Evolutionary conservation across 2,797 vertebrate species (phyloP).

Genomic region (Buphagus erythrorhynchus): DNA sequence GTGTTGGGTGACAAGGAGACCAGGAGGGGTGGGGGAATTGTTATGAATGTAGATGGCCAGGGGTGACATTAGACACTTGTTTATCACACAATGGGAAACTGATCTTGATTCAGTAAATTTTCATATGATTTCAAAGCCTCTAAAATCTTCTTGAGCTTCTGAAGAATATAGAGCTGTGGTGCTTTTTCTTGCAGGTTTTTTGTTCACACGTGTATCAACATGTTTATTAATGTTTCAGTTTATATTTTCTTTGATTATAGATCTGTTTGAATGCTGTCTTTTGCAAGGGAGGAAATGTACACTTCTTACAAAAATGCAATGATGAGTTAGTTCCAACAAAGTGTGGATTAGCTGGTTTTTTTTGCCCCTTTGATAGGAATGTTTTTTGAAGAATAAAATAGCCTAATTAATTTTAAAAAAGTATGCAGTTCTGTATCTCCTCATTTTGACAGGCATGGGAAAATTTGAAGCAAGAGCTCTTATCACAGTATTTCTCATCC

Average conservation of each 20-base stretch:
- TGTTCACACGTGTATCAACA: background rate
- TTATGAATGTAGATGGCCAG: background rate
- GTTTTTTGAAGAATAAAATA: background rate
- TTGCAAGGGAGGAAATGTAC: background rate
- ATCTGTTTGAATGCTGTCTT: background rate
- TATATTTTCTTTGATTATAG: background rate
- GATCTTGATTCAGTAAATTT: background rate
- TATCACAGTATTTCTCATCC: background rate
- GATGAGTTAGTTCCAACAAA: background rate
- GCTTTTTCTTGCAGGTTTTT: background rate
- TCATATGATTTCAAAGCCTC: background rate
- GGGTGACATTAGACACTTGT: background rate
- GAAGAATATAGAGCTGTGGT: background rate
- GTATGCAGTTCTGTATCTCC: background rate
- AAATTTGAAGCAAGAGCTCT: background rate
- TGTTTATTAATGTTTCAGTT: background rate
- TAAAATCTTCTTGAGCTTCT: background rate
- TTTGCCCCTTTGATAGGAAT: background rate
- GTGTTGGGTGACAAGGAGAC: background rate
- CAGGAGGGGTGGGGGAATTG: background rate
- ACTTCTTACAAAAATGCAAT: background rate
- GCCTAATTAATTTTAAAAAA: background rate
- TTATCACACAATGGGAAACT: background rate
- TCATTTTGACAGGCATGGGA: background rate
- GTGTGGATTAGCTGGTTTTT: background rate